Evolutionary conservation across 2,888 invertebrate genomes (phyloP).

Genomic region (Cremastinae sp.): DNA sequence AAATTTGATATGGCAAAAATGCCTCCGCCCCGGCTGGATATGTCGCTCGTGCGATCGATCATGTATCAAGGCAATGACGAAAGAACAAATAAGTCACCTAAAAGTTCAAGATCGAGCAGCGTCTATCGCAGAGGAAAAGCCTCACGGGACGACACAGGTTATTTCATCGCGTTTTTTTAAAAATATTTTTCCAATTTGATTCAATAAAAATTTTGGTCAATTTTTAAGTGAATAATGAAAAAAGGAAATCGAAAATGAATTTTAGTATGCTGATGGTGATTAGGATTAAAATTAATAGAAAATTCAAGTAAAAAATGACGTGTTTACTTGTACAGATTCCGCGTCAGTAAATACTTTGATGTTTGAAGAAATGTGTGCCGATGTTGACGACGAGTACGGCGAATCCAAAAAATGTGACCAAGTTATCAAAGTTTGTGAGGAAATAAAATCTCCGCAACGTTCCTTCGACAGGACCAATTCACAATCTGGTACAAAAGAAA

Average conservation of each 20-base stretch:
- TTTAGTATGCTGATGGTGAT: too few relatives aligned
- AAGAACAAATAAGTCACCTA: not conserved
- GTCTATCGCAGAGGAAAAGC: not conserved
- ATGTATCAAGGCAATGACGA: slow-evolving; percentile 4
- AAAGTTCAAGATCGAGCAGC: not conserved
- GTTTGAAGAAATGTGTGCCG: slow-evolving; percentile 51
- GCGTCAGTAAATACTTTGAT: slow-evolving; percentile 54
- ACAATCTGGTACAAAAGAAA: not conserved
- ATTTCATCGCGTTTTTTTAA: too few relatives aligned
- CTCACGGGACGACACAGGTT: not conserved
- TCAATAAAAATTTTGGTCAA: too few relatives aligned
- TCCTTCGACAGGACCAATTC: not conserved
- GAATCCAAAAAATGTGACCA: not conserved
- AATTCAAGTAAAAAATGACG: too few relatives aligned
- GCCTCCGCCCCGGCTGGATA: slow-evolving; percentile 59
- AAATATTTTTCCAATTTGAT: too few relatives aligned
- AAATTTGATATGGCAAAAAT: slow-evolving; percentile 46
- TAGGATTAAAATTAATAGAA: too few relatives aligned
- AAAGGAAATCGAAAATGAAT: too few relatives aligned
- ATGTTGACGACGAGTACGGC: slow-evolving; percentile 11
- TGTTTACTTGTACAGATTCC: slow-evolving; percentile 51
- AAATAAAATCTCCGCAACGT: not conserved
- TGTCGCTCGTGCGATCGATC: slow-evolving; percentile 49
- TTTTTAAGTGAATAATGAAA: too few relatives aligned
- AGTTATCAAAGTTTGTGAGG: not conserved